A percentile compares a stretch with the other conserved stretches of the same genome.
Conservation (phyloP, 2,888 invertebrate species). For the Aleiodes alternator region DNA sequence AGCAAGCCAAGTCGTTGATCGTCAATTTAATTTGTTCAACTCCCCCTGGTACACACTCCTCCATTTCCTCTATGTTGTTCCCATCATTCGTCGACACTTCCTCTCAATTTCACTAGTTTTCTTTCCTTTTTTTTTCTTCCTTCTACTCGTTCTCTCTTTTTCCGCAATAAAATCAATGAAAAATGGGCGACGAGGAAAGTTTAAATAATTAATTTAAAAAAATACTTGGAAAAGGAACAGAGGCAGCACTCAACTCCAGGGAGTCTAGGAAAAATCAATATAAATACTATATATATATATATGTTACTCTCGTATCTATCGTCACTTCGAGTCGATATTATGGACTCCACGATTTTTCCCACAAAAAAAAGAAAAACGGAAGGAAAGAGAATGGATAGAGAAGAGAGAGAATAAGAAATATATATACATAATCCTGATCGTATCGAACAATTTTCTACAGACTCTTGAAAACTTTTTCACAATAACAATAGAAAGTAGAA, state of each 20-base stretch:
- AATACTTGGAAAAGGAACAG: conserved; percentile 23
- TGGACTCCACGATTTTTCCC: conserved; percentile 44
- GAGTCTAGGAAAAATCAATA: conserved; percentile 52
- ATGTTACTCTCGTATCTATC: conserved; percentile 49
- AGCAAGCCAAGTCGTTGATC: conserved; percentile 44
- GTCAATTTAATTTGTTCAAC: conserved; percentile 37
- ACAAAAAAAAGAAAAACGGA: conserved; percentile 10
- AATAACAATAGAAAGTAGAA: conserved; percentile 36
- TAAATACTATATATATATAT: conserved; percentile 31
- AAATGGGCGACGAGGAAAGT: conserved; percentile 58
- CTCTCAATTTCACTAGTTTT: conserved; percentile 59
- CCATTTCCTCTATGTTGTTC: conserved; percentile 17
- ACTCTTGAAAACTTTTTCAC: not conserved
- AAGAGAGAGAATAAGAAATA: not conserved
- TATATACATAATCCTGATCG: conserved; percentile 15
- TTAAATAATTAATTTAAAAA: conserved; percentile 57
- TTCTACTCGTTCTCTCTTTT: conserved; percentile 34
- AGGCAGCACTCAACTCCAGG: conserved; percentile 34
- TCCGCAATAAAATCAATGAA: conserved; percentile 49
- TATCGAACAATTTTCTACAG: conserved; percentile 5
- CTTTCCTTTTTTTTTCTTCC: conserved; percentile 59
- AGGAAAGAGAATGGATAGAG: conserved; percentile 12
- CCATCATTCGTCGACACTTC: conserved; percentile 59
- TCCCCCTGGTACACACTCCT: conserved; percentile 1
- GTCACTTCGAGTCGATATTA: conserved; percentile 48